These are phyloP conservation scores for Aporrectodea caliginosa DNA, from an alignment of 1,140 invertebrate genomes.

Conservation along the genomic window DNA sequence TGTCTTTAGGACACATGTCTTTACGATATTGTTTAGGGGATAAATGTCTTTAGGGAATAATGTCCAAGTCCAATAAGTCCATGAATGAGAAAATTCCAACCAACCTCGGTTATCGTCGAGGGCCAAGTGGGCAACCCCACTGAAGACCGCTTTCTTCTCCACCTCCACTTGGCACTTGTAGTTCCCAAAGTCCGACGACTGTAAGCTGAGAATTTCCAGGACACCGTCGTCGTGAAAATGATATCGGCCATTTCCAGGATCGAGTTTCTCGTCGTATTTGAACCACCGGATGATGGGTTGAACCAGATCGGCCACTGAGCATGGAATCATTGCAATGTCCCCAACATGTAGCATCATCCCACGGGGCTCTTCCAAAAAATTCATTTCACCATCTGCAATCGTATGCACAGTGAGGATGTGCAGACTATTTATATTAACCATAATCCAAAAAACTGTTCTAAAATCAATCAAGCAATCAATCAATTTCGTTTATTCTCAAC, in stretches of 20 bases:
- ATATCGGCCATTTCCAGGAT: slow-evolving; percentile 32
- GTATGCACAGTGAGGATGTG: too few relatives aligned
- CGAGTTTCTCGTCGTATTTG: slow-evolving; percentile 62
- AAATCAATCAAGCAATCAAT: too few relatives aligned
- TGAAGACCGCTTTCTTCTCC: slow-evolving; percentile 63
- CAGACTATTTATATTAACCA: too few relatives aligned
- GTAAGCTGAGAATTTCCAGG: slow-evolving; percentile 76
- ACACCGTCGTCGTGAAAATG: slow-evolving; percentile 61
- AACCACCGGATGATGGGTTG: slow-evolving; percentile 69
- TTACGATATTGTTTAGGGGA: too few relatives aligned
- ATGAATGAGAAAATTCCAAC: too few relatives aligned
- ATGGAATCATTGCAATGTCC: slow-evolving; percentile 64
- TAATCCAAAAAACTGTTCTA: too few relatives aligned
- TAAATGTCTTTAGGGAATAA: too few relatives aligned
- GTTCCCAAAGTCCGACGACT: slow-evolving; percentile 67
- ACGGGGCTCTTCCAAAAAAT: slow-evolving; percentile 65
- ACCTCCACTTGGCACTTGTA: slow-evolving; percentile 72
- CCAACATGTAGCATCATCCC: slow-evolving; percentile 63
- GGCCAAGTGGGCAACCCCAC: slow-evolving; percentile 66
- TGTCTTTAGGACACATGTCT: too few relatives aligned
- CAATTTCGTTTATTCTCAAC: too few relatives aligned
- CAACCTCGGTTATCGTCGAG: slow-evolving; percentile 63
- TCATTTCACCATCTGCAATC: slow-evolving; percentile 42
- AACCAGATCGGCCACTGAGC: slow-evolving; percentile 56
- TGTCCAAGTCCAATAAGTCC: too few relatives aligned